Conservation (phyloP, 2,888 invertebrate species). For the Altica lythri region DNA sequence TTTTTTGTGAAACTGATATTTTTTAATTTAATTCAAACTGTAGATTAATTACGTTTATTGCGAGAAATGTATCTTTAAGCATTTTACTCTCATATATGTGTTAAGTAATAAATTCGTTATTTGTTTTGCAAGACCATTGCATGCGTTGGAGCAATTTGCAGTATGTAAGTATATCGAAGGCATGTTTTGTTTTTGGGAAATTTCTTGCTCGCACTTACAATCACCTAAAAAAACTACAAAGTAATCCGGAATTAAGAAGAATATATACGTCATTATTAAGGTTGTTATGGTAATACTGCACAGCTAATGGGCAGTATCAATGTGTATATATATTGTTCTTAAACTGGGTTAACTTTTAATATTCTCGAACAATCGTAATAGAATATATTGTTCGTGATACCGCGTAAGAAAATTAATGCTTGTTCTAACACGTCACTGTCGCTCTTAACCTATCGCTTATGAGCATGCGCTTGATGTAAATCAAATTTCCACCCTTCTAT, state of each 20-base stretch:
- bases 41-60: no score
- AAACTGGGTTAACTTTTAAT: no score
- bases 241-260: not conserved
- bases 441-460: slow-evolving; percentile 14
- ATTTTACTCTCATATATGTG: slow-evolving; percentile 29
- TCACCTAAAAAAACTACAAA: slow-evolving; percentile 8
- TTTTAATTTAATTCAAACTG: no score
- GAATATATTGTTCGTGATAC: no score
- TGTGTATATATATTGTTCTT: no score
- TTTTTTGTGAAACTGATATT: no score
- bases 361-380: no score
- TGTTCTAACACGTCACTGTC: no score
- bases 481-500: slow-evolving; percentile 16
- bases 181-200: slow-evolving; percentile 16
- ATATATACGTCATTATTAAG: not conserved
- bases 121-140: slow-evolving; percentile 73
- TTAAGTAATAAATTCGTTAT: slow-evolving; percentile 52
- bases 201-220: slow-evolving; percentile 26
- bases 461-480: slow-evolving; percentile 22
- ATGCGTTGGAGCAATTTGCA: slow-evolving; percentile 87
- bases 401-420: no score
- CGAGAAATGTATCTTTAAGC: no score
- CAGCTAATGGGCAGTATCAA: no score
- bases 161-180: slow-evolving; percentile 77
- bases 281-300: not conserved